phyloP scores from a whole-genome alignment of 2,113 vertebrate species.

The Glaucomys volans region DNA sequence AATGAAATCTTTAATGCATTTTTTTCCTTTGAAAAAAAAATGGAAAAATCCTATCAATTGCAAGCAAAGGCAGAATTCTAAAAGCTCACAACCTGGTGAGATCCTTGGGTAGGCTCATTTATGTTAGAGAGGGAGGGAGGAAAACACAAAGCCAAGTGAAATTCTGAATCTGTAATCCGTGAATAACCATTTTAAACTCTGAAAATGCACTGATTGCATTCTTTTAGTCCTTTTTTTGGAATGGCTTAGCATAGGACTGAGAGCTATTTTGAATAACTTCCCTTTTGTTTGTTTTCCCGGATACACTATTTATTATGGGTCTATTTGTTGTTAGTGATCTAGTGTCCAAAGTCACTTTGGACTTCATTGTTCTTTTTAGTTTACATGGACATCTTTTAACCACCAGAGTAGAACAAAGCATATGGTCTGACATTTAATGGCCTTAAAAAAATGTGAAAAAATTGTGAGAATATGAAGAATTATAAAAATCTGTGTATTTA shows the following conservation, averaged over 20 bases:
- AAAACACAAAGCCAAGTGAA: conserved; percentile 64
- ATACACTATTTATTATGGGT: neutral
- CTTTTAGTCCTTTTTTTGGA: conserved; percentile 41
- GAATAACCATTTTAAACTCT: conserved; percentile 67
- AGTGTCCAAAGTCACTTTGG: conserved; percentile 40
- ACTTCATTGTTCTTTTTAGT: conserved; percentile 10
- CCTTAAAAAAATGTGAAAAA: neutral
- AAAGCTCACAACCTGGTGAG: conserved; percentile 66
- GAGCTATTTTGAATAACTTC: conserved; percentile 50
- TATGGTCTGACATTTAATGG: neutral
- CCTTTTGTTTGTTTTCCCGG: conserved; percentile 53
- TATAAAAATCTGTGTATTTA: neutral
- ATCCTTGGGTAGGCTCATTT: conserved; percentile 71
- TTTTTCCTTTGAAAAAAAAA: conserved; percentile 60
- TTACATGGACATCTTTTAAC: conserved; percentile 38
- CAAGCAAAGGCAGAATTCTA: conserved; percentile 79
- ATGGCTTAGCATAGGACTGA: conserved; percentile 26
- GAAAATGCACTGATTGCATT: conserved; percentile 68
- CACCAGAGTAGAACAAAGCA: neutral
- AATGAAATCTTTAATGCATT: conserved; percentile 77
- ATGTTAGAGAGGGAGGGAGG: conserved; percentile 33
- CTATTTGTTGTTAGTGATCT: conserved; percentile 27
- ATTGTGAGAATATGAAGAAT: neutral
- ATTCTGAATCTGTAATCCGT: conserved; percentile 59
- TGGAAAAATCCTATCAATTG: conserved; percentile 70